These are phyloP conservation scores for Sebastes kiyomatsui DNA, from an alignment of 2,797 vertebrate species.

Conservation along the genomic window DNA sequence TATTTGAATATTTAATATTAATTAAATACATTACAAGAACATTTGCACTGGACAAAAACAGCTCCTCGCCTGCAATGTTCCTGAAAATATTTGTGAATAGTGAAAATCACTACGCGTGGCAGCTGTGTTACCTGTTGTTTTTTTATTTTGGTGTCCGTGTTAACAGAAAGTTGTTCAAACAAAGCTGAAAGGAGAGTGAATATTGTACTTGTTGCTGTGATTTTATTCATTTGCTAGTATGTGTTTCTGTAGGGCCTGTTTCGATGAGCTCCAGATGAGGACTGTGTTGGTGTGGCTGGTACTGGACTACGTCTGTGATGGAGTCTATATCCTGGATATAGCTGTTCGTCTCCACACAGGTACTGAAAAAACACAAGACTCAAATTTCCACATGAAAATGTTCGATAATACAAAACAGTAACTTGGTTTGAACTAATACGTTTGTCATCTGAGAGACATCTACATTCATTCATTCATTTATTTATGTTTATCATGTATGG, in stretches of 20 bases:
- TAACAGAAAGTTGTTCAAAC: too few species aligned
- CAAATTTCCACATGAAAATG: background rate
- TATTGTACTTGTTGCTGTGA: background rate
- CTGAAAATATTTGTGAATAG: too few species aligned
- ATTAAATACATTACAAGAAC: too few species aligned
- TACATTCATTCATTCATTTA: background rate
- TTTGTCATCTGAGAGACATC: background rate
- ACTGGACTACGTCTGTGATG: slow-evolving; percentile 90
- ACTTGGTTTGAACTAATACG: background rate
- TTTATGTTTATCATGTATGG: background rate
- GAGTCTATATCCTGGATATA: slow-evolving; percentile 88
- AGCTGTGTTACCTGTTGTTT: too few species aligned
- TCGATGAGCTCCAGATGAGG: slow-evolving; percentile 88
- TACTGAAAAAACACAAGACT: slow-evolving; percentile 55
- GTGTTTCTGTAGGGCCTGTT: slow-evolving; percentile 88
- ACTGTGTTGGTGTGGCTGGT: slow-evolving; percentile 88
- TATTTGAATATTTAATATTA: background rate
- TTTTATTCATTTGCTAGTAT: background rate
- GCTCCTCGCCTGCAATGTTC: too few species aligned
- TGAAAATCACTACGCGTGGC: too few species aligned
- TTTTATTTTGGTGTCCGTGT: too few species aligned
- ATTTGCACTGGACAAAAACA: too few species aligned
- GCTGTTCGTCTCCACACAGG: slow-evolving; percentile 90
- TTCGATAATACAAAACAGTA: background rate
- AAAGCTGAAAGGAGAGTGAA: background rate